These are phyloP conservation scores for Temnothorax longispinosus DNA, from an alignment of 1,140 invertebrate genomes.

Conservation along the genomic window DNA sequence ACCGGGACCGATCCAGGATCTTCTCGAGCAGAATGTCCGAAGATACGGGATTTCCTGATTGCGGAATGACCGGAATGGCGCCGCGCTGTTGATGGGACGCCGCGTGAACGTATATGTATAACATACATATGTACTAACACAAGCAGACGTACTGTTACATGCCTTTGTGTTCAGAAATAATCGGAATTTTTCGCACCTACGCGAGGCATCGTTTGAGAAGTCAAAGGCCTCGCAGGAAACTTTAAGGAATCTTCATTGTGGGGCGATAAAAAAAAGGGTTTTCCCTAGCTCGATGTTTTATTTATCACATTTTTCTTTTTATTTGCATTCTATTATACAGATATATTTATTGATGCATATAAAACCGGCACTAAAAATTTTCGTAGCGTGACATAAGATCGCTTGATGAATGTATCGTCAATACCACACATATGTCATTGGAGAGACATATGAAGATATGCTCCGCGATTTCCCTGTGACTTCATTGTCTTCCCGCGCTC, in stretches of 20 bases:
- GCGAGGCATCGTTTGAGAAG: not conserved
- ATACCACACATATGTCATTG: not conserved
- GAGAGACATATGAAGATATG: not conserved
- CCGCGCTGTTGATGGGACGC: not conserved
- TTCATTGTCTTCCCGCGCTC: not conserved
- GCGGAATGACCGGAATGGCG: slow-evolving; percentile 34
- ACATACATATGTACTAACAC: not conserved
- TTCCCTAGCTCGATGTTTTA: not conserved
- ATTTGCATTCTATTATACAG: not conserved
- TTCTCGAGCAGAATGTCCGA: slow-evolving; percentile 5
- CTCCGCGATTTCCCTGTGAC: not conserved
- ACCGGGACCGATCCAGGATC: slow-evolving; percentile 15
- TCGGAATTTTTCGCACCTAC: slow-evolving; percentile 46
- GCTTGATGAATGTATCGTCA: not conserved
- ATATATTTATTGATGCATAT: not conserved
- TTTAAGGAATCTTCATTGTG: not conserved
- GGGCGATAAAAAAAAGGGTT: not conserved
- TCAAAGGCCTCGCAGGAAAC: not conserved
- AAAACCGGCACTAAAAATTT: not conserved
- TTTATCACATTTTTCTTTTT: slow-evolving; percentile 29
- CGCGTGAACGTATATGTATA: not conserved
- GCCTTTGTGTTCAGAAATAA: slow-evolving; percentile 31
- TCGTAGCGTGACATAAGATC: not conserved
- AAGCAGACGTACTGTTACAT: slow-evolving; percentile 27
- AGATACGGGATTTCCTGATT: slow-evolving; percentile 66